phyloP scores from a whole-genome alignment of 2,113 vertebrate species.

The Cephalopterus ornatus region DNA sequence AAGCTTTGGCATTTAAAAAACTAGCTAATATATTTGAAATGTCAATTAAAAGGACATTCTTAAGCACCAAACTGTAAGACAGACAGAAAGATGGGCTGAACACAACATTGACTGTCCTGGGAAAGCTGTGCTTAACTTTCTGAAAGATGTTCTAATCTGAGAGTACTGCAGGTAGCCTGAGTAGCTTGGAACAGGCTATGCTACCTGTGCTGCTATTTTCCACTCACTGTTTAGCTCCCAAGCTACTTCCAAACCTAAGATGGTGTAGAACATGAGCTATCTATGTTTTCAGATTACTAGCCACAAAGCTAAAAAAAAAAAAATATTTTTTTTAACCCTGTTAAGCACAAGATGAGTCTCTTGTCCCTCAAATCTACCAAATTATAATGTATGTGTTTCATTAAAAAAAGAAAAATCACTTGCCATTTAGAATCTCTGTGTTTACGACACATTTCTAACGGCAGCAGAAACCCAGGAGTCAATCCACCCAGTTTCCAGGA shows the following conservation, averaged over 20 bases:
- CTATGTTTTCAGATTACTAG: neutral
- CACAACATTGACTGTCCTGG: neutral
- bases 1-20: neutral
- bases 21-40: neutral
- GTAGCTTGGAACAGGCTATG: neutral
- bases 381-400: neutral
- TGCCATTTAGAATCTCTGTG: neutral
- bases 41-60: neutral
- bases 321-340: neutral
- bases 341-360: neutral
- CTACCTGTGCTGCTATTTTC: neutral
- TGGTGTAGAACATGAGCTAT: neutral
- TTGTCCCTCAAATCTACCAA: neutral
- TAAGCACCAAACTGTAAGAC: neutral
- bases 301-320: neutral
- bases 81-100: neutral
- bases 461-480: neutral
- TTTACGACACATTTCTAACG: neutral
- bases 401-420: neutral
- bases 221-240: neutral
- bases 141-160: neutral
- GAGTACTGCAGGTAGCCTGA: neutral
- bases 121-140: neutral
- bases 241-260: neutral
- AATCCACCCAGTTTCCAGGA: neutral